phyloP scores from a whole-genome alignment of 2,888 invertebrate species.

The Lydus trimaculatus region DNA sequence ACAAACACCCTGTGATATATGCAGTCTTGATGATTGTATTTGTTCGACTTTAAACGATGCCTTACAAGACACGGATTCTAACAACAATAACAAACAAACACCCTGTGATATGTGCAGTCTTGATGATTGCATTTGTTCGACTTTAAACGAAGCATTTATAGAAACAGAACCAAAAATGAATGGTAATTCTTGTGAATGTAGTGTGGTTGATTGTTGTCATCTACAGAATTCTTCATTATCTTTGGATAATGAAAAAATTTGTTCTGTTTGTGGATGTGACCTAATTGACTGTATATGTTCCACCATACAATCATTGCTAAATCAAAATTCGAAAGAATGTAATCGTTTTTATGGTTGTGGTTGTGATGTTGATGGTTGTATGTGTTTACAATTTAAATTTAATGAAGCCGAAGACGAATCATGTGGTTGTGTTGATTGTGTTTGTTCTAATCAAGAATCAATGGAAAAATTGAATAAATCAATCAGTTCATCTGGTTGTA shows the following conservation, averaged over 20 bases:
- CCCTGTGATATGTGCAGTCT: background rate
- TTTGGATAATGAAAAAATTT: background rate
- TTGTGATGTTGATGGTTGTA: constrained; percentile 9
- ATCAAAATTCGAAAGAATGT: background rate
- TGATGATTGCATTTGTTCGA: background rate
- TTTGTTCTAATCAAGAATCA: constrained; percentile 12
- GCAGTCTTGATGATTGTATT: background rate
- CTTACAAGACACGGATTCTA: too few relatives aligned
- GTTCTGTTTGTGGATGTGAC: constrained; percentile 13
- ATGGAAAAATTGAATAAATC: background rate
- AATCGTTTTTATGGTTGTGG: background rate
- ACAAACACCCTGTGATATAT: background rate
- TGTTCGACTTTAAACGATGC: background rate
- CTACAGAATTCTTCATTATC: background rate
- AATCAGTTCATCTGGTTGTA: too few relatives aligned
- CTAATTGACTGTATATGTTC: background rate
- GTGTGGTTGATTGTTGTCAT: background rate
- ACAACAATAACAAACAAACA: too few relatives aligned
- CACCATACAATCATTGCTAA: background rate
- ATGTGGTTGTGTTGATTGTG: constrained; percentile 19
- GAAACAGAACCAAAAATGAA: background rate
- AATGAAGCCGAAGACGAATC: background rate
- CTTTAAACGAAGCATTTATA: background rate
- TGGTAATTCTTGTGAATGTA: background rate
- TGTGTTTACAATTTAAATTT: constrained; percentile 10